phyloP scores from a whole-genome alignment of 2,888 invertebrate species.

The Drosophila paramelanica region DNA sequence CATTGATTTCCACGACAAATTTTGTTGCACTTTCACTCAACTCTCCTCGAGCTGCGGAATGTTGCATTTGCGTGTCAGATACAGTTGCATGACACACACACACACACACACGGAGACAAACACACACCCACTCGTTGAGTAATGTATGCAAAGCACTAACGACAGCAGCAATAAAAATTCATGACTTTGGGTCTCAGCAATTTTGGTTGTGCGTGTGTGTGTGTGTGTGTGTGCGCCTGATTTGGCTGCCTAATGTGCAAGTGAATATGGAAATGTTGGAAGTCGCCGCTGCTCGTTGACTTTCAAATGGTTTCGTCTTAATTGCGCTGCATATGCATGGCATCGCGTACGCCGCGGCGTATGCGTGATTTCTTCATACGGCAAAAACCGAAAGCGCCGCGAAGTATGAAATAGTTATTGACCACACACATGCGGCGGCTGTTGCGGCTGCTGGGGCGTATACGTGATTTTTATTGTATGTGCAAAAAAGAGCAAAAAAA shows the following conservation, averaged over 20 bases:
- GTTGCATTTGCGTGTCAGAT: conserved; percentile 24
- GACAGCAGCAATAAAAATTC: conserved; percentile 79
- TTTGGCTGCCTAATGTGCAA: conserved; percentile 56
- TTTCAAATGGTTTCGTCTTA: conserved; percentile 58
- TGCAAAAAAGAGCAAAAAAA: conserved; percentile 26
- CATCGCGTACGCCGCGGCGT: conserved; percentile 46
- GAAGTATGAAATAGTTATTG: conserved; percentile 73
- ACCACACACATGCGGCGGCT: conserved; percentile 58
- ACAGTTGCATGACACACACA: background rate
- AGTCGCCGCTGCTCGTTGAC: conserved; percentile 32
- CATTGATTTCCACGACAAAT: conserved; percentile 35
- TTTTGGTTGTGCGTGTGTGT: conserved; percentile 35
- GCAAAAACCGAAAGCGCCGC: conserved; percentile 22
- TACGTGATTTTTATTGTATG: conserved; percentile 23
- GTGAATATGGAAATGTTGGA: conserved; percentile 59
- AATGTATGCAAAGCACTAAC: conserved; percentile 78
- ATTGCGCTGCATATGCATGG: conserved; percentile 61
- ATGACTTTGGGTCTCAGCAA: conserved; percentile 57
- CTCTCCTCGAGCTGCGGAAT: conserved; percentile 20
- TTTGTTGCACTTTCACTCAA: conserved; percentile 42
- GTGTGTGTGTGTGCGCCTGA: conserved; percentile 21
- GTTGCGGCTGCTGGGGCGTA: conserved; percentile 21
- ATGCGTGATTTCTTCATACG: conserved; percentile 57
- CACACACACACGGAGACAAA: conserved; percentile 3
- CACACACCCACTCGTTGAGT: conserved; percentile 16